Evolutionary conservation across 2,797 vertebrate species (phyloP).

Genomic region (Hipposideros larvatus): DNA sequence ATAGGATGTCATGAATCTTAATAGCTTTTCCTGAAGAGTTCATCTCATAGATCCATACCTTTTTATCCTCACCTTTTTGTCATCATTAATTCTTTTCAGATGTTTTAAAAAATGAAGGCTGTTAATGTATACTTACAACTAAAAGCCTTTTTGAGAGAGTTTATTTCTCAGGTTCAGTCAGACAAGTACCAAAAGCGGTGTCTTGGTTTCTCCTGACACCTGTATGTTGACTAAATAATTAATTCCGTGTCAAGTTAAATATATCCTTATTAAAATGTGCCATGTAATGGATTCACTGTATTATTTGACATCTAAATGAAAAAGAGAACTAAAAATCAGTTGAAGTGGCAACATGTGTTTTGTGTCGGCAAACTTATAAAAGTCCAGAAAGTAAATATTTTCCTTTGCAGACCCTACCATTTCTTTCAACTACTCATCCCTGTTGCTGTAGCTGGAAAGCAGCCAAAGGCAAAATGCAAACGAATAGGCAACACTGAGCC

Average conservation of each 20-base stretch:
- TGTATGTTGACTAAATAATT: slow-evolving; percentile 35
- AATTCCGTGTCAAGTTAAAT: slow-evolving; percentile 61
- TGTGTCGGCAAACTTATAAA: background rate
- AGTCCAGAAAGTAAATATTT: background rate
- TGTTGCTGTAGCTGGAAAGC: background rate
- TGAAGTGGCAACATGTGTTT: slow-evolving; percentile 29
- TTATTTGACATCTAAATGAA: slow-evolving; percentile 54
- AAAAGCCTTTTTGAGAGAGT: background rate
- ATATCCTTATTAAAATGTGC: background rate
- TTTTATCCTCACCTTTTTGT: slow-evolving; percentile 56
- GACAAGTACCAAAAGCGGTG: slow-evolving; percentile 52
- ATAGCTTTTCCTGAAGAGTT: slow-evolving; percentile 59
- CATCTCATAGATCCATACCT: slow-evolving; percentile 9
- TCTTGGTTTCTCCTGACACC: slow-evolving; percentile 44
- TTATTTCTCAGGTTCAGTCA: slow-evolving; percentile 42
- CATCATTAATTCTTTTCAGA: slow-evolving; percentile 61
- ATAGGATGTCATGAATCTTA: slow-evolving; percentile 52
- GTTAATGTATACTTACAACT: background rate
- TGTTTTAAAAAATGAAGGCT: slow-evolving; percentile 33
- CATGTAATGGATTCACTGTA: slow-evolving; percentile 59
- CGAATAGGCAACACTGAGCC: background rate
- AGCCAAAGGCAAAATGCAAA: background rate
- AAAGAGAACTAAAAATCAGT: slow-evolving; percentile 61
- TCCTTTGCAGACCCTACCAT: background rate
- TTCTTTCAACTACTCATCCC: background rate